These are phyloP conservation scores for Rhinolophus sinicus DNA, from an alignment of 2,113 vertebrate genomes.

Conservation along the genomic window DNA sequence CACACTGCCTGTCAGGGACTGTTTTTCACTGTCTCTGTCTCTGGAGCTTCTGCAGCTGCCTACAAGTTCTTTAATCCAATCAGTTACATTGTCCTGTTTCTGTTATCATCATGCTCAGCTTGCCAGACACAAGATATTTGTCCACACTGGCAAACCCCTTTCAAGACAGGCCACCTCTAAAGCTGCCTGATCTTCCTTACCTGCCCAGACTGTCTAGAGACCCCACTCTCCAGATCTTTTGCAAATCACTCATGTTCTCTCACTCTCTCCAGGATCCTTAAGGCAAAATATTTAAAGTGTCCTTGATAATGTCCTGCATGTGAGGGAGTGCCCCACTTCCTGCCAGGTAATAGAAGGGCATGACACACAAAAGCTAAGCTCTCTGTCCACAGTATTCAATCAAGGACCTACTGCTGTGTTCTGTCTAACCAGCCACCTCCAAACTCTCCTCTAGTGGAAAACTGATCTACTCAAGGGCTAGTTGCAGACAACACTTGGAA, in stretches of 20 bases:
- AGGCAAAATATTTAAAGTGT: neutral
- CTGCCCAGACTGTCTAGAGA: neutral
- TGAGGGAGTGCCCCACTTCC: neutral
- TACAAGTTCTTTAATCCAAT: constrained; percentile 47
- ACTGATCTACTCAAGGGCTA: neutral
- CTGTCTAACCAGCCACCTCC: neutral
- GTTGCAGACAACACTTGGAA: neutral
- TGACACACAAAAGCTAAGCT: neutral
- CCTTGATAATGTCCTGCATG: neutral
- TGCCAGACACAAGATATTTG: constrained; percentile 40
- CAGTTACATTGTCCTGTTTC: constrained; percentile 2
- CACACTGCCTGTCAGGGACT: neutral
- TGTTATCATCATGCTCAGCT: neutral
- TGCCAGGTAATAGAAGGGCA: neutral
- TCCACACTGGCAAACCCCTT: neutral
- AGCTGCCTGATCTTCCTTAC: neutral
- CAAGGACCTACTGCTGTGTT: neutral
- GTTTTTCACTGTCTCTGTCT: neutral
- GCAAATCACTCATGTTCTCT: neutral
- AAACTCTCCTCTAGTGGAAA: neutral
- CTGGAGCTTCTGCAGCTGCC: constrained; percentile 39
- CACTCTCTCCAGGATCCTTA: neutral
- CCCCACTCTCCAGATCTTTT: neutral
- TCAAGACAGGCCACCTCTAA: neutral
- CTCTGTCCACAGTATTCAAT: neutral